Conservation (phyloP, 1,140 invertebrate genomes). For the Anoplolepis gracilipes region DNA sequence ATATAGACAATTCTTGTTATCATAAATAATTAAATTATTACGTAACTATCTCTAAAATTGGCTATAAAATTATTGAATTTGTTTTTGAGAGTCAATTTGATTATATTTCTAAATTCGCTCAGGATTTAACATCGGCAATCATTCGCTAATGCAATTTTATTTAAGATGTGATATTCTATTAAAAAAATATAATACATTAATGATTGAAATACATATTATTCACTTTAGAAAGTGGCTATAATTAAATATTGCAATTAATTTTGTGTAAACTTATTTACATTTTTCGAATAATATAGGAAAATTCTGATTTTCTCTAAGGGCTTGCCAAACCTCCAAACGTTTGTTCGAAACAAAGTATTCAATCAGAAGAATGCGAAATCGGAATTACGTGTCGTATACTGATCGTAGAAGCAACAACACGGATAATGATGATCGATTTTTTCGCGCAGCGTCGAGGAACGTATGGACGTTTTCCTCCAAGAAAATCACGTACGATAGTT, state of each 20-base stretch:
- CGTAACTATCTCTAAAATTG: too few relatives aligned
- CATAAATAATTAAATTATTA: too few relatives aligned
- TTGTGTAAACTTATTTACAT: neutral
- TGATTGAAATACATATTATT: neutral
- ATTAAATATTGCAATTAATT: neutral
- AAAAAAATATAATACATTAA: neutral
- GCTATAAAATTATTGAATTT: too few relatives aligned
- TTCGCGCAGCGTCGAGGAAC: constrained; percentile 39
- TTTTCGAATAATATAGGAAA: neutral
- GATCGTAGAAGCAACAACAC: constrained; percentile 61
- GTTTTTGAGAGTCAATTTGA: too few relatives aligned
- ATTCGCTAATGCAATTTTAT: too few relatives aligned
- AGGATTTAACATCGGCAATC: too few relatives aligned
- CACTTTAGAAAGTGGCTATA: too few relatives aligned
- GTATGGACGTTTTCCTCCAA: neutral
- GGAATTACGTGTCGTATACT: constrained; percentile 71
- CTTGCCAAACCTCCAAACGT: too few relatives aligned
- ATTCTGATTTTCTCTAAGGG: neutral
- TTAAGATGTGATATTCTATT: too few relatives aligned
- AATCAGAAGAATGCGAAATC: constrained; percentile 72
- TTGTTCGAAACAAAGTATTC: neutral
- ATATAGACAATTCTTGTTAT: too few relatives aligned
- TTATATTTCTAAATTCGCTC: too few relatives aligned
- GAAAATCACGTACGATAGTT: constrained; percentile 65
- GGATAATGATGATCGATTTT: constrained; percentile 77